These are phyloP conservation scores for Melanocharis versteri DNA, from an alignment of 2,113 vertebrate species.

Conservation along the genomic window DNA sequence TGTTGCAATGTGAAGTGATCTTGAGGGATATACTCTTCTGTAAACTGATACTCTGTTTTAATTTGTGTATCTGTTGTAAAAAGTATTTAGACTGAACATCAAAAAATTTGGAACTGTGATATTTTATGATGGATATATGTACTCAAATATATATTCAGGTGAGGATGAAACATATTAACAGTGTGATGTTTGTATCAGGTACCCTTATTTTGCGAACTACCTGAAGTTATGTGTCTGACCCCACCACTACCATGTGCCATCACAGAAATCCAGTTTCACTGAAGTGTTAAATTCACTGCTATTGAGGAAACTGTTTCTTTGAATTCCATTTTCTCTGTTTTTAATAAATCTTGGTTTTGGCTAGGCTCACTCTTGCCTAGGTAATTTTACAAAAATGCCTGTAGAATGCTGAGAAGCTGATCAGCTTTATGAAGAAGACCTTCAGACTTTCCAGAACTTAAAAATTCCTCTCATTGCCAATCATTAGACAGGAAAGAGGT, in stretches of 20 bases:
- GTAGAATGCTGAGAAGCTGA: conserved; percentile 5
- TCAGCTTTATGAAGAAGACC: conserved; percentile 15
- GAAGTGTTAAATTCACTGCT: conserved; percentile 31
- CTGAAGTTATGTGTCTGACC: neutral
- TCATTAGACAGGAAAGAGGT: neutral
- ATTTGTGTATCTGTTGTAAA: neutral
- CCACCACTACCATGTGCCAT: neutral
- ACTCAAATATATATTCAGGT: neutral
- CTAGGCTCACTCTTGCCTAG: conserved; percentile 1
- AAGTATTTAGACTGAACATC: neutral
- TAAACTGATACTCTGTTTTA: neutral
- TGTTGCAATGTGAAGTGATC: neutral
- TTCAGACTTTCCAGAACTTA: conserved; percentile 30
- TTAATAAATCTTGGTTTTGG: conserved; percentile 54
- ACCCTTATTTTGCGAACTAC: neutral
- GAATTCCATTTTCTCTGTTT: conserved; percentile 41
- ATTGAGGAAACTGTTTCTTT: conserved; percentile 32
- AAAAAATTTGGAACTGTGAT: neutral
- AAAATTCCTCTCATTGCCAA: neutral
- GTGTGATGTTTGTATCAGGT: neutral
- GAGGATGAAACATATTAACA: neutral
- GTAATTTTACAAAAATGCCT: conserved; percentile 51
- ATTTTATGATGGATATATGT: neutral
- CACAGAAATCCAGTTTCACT: neutral
- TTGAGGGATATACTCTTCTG: neutral